Percentiles rank a stretch among this genome's conserved stretches.
Evolutionary conservation across 2,888 invertebrate species (phyloP).

Genomic region (Seira ritae): DNA sequence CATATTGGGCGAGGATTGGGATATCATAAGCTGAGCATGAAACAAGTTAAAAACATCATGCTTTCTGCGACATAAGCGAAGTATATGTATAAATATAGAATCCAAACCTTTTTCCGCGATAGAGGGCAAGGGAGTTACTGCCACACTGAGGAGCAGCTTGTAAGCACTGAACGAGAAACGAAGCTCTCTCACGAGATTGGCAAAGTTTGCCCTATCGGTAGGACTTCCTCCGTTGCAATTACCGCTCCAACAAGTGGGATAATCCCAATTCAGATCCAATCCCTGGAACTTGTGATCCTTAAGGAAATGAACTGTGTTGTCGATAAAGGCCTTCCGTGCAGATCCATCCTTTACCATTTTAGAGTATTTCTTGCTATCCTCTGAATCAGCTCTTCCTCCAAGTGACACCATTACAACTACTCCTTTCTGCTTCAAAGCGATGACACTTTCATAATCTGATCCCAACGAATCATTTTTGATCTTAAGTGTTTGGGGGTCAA

Average conservation of each 20-base stretch:
- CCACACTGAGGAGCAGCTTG: constrained; percentile 69
- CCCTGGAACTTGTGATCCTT: constrained; percentile 88
- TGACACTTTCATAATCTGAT: constrained; percentile 74
- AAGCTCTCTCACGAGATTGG: constrained; percentile 79
- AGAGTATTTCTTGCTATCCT: constrained; percentile 87
- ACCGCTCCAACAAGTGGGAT: constrained; percentile 94
- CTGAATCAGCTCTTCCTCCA: constrained; percentile 97
- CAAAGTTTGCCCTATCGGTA: constrained; percentile 87
- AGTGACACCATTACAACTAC: constrained; percentile 86
- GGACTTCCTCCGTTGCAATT: constrained; percentile 83
- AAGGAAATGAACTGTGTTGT: constrained; percentile 84
- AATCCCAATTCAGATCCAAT: constrained; percentile 94
- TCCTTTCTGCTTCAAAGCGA: constrained; percentile 74
- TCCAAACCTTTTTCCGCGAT: constrained; percentile 53
- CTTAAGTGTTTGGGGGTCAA: constrained; percentile 26
- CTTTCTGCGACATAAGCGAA: neutral
- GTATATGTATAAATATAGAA: too few relatives aligned
- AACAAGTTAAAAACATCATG: neutral
- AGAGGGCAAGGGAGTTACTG: constrained; percentile 69
- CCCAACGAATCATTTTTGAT: constrained; percentile 39
- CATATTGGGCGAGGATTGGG: constrained; percentile 70
- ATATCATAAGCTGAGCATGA: constrained; percentile 74
- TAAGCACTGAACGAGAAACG: constrained; percentile 61
- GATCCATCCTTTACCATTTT: constrained; percentile 83
- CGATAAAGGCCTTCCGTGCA: constrained; percentile 83